Evolutionary conservation across 30 jellyfish, hydroid and myxozoan species (phyloP).

Genomic region (Aurelia aurita complex sp. Pacific): DNA sequence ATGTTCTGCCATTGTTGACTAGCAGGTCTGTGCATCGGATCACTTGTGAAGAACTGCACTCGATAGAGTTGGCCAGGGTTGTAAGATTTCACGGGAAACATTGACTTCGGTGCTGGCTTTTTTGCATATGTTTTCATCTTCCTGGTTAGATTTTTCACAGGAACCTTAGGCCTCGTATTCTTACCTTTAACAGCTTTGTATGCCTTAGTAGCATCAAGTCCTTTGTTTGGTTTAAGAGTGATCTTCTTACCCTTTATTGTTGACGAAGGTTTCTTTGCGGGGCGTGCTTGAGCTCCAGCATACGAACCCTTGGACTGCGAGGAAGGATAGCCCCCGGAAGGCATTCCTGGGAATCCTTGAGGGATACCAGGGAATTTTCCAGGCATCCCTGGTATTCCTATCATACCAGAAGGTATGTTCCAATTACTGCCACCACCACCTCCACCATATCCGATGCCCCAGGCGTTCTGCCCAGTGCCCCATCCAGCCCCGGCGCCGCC

Average conservation of each 20-base stretch:
- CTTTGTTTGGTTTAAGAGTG: slow-evolving; percentile 32
- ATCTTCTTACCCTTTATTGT: slow-evolving; percentile 33
- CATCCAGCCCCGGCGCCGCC: slow-evolving; percentile 74
- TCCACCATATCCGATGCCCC: slow-evolving; percentile 73
- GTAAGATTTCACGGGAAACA: slow-evolving; percentile 2
- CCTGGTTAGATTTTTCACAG: background rate
- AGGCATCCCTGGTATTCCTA: slow-evolving; percentile 65
- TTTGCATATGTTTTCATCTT: background rate
- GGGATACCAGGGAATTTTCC: slow-evolving; percentile 46
- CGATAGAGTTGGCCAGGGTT: slow-evolving; percentile 6
- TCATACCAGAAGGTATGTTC: slow-evolving; percentile 45
- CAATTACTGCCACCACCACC: slow-evolving; percentile 66
- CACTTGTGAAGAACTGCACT: slow-evolving; percentile 44
- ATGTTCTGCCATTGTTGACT: slow-evolving; percentile 32
- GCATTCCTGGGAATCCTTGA: slow-evolving; percentile 68
- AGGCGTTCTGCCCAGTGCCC: slow-evolving; percentile 63
- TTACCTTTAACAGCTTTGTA: background rate
- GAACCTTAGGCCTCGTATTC: background rate
- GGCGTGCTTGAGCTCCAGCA: slow-evolving; percentile 32
- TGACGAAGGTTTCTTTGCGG: slow-evolving; percentile 32
- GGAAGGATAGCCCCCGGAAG: slow-evolving; percentile 60
- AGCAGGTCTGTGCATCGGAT: slow-evolving; percentile 32
- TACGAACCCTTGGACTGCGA: background rate
- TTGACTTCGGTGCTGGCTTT: background rate
- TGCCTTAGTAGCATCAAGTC: slow-evolving; percentile 23